Percentiles rank a stretch among this genome's conserved stretches.
phyloP scores from a whole-genome alignment of 2,888 invertebrate genomes.

The Lithosia quadra region DNA sequence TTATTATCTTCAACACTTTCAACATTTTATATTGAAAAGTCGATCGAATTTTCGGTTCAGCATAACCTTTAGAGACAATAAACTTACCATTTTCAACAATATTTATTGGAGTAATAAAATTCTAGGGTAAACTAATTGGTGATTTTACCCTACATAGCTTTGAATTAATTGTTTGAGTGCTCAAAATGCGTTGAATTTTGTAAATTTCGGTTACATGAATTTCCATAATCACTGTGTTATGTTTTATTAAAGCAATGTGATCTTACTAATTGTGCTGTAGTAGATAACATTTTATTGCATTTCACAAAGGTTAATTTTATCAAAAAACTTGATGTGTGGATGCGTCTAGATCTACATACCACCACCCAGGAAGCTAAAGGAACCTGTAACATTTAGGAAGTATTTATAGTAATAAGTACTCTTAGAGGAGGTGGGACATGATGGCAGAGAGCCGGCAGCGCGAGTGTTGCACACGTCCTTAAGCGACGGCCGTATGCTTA shows the following conservation, averaged over 20 bases:
- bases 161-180: constrained; percentile 37
- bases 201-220: constrained; percentile 17
- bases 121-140: constrained; percentile 29
- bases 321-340: too few species aligned
- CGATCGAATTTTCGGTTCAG: constrained; percentile 7
- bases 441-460: too few species aligned
- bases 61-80: constrained; percentile 29
- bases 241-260: background rate
- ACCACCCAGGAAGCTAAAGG: too few species aligned
- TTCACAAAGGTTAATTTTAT: too few species aligned
- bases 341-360: too few species aligned
- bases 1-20: background rate
- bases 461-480: too few species aligned
- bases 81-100: constrained; percentile 26
- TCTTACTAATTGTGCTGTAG: background rate
- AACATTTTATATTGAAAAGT: constrained; percentile 14
- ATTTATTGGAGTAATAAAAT: constrained; percentile 46
- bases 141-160: constrained; percentile 33
- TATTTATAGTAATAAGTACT: too few species aligned
- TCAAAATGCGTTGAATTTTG: constrained; percentile 22
- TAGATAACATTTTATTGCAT: too few species aligned
- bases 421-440: too few species aligned
- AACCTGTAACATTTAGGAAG: too few species aligned
- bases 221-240: constrained; percentile 12
- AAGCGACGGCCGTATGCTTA: too few species aligned